Conservation (phyloP, 2,113 vertebrate species). For the Xerus inauris region DNA sequence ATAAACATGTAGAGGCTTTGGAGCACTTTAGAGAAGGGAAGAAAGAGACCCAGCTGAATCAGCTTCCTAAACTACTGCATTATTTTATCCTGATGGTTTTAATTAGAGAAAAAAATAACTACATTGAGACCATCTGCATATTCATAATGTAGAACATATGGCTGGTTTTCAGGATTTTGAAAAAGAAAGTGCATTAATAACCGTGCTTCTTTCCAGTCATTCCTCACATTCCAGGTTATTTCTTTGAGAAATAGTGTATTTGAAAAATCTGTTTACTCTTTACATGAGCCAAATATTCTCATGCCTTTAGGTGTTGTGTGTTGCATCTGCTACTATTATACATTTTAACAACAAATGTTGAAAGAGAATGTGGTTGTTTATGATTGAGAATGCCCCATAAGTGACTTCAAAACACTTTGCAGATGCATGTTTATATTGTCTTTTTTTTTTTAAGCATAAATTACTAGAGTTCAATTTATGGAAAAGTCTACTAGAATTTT, state of each 20-base stretch:
- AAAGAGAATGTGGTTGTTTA: constrained; percentile 56
- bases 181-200: constrained; percentile 71
- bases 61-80: constrained; percentile 54
- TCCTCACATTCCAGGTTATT: constrained; percentile 73
- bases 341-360: constrained; percentile 50
- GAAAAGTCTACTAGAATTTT: constrained; percentile 14
- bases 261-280: constrained; percentile 74
- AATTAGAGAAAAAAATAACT: constrained; percentile 71
- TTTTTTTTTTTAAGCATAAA: constrained; percentile 28
- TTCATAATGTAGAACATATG: constrained; percentile 77
- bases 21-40: constrained; percentile 30
- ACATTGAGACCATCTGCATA: constrained; percentile 75
- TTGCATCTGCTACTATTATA: constrained; percentile 52
- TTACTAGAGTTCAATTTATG: background rate
- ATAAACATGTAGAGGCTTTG: constrained; percentile 36
- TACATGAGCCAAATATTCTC: constrained; percentile 52
- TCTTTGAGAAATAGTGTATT: constrained; percentile 65
- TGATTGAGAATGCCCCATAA: constrained; percentile 21
- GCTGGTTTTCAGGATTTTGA: constrained; percentile 57
- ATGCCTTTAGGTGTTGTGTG: constrained; percentile 50
- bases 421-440: constrained; percentile 38
- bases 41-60: constrained; percentile 64
- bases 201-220: constrained; percentile 61
- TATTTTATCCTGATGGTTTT: constrained; percentile 73
- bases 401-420: constrained; percentile 10